phyloP scores from a whole-genome alignment of 64 coral and sea anemone species.

The Montipora sp. region DNA sequence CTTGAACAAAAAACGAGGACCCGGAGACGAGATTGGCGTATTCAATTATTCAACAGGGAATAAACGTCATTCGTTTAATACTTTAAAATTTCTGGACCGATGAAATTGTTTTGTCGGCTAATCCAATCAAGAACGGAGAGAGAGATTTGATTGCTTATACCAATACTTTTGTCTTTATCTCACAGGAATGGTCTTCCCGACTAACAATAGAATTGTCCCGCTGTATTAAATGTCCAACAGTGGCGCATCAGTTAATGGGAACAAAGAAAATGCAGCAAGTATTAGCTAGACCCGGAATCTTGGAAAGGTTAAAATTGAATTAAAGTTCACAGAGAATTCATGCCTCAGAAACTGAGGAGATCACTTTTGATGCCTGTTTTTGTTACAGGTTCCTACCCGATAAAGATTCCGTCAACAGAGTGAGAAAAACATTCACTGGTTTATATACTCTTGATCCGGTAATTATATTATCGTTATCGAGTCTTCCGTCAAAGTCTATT shows the following conservation, averaged over 20 bases:
- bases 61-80: too few relatives aligned
- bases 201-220: slow-evolving; percentile 70
- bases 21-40: too few relatives aligned
- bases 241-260: slow-evolving; percentile 78
- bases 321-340: background rate
- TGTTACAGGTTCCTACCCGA: slow-evolving; percentile 75
- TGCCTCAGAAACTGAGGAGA: background rate
- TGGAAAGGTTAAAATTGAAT: slow-evolving; percentile 67
- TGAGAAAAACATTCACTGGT: slow-evolving; percentile 88
- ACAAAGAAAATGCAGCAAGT: slow-evolving; percentile 90
- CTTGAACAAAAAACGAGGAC: too few relatives aligned
- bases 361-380: background rate
- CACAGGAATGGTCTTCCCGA: slow-evolving; percentile 77
- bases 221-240: slow-evolving; percentile 79
- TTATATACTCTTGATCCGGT: slow-evolving; percentile 91
- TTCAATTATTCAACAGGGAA: too few relatives aligned
- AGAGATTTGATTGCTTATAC: too few relatives aligned
- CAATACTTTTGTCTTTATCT: background rate
- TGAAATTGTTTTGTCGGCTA: too few relatives aligned
- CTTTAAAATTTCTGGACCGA: too few relatives aligned
- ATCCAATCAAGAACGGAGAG: too few relatives aligned
- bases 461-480: background rate
- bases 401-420: slow-evolving; percentile 60
- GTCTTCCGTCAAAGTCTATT: background rate
- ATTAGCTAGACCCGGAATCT: slow-evolving; percentile 61